Evolutionary conservation across 2,797 vertebrate genomes (phyloP).

Genomic region (Hipposideros larvatus): DNA sequence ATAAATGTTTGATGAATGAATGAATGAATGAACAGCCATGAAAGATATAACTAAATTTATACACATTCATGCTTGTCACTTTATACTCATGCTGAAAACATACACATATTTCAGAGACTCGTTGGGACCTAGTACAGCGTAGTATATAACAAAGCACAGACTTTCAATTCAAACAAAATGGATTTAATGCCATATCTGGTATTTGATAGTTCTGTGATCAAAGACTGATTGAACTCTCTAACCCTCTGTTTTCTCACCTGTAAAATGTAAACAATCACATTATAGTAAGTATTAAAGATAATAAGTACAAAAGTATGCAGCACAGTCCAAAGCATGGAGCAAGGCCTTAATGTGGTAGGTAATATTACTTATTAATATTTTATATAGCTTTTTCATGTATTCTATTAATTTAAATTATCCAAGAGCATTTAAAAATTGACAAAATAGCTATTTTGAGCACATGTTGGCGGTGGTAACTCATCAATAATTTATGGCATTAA

Average conservation of each 20-base stretch:
- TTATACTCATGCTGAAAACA: constrained; percentile 72
- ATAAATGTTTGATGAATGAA: constrained; percentile 63
- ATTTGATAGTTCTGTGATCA: neutral
- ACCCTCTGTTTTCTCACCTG: neutral
- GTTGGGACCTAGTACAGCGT: neutral
- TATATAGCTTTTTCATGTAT: constrained; percentile 30
- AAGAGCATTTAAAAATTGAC: constrained; percentile 70
- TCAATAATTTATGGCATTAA: constrained; percentile 61
- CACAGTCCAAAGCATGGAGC: neutral
- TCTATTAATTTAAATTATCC: constrained; percentile 67
- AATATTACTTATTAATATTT: neutral
- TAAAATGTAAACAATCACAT: neutral
- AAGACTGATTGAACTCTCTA: constrained; percentile 22
- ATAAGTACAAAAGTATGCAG: neutral
- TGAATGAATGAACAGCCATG: neutral
- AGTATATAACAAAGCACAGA: neutral
- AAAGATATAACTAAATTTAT: constrained; percentile 74
- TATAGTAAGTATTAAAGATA: neutral
- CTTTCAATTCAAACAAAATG: neutral
- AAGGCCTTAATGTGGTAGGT: neutral
- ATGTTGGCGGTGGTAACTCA: constrained; percentile 31
- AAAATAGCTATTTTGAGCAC: constrained; percentile 20
- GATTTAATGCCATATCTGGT: neutral
- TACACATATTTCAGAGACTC: constrained; percentile 42
- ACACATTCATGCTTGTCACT: constrained; percentile 60